phyloP scores from a whole-genome alignment of 2,113 vertebrate genomes.

The Danionella cerebrum region DNA sequence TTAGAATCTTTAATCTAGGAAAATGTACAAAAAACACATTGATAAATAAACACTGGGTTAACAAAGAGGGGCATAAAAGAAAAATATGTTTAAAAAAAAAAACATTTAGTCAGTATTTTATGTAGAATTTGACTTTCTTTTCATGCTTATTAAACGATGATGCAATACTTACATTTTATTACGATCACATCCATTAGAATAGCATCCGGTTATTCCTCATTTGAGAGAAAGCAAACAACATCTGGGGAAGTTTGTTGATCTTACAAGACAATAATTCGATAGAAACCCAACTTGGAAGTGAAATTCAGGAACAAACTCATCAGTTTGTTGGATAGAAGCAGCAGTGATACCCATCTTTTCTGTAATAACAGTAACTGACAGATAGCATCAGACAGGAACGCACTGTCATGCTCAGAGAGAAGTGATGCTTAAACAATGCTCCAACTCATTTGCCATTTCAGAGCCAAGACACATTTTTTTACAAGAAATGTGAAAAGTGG shows the following conservation, averaged over 20 bases:
- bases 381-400: slow-evolving; percentile 15
- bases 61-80: no score
- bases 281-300: slow-evolving; percentile 33
- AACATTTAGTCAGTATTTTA: no score
- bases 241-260: no score
- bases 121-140: no score
- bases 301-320: slow-evolving; percentile 32
- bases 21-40: no score
- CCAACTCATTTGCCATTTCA: slow-evolving; percentile 7
- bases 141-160: no score
- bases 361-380: slow-evolving; percentile 35
- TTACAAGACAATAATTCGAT: slow-evolving; percentile 7
- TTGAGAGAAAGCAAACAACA: no score
- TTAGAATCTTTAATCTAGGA: no score
- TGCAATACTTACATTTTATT: no score
- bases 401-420: slow-evolving; percentile 13
- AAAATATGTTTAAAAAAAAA: no score
- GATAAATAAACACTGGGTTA: no score
- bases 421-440: slow-evolving; percentile 22
- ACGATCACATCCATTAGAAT: no score
- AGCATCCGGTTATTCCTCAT: slow-evolving; percentile 30
- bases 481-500: slow-evolving; percentile 25
- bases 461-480: slow-evolving; percentile 29
- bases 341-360: slow-evolving; percentile 33
- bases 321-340: slow-evolving; percentile 32